Conservation (phyloP, 1,140 invertebrate genomes). For the Drosophila watanabei region DNA sequence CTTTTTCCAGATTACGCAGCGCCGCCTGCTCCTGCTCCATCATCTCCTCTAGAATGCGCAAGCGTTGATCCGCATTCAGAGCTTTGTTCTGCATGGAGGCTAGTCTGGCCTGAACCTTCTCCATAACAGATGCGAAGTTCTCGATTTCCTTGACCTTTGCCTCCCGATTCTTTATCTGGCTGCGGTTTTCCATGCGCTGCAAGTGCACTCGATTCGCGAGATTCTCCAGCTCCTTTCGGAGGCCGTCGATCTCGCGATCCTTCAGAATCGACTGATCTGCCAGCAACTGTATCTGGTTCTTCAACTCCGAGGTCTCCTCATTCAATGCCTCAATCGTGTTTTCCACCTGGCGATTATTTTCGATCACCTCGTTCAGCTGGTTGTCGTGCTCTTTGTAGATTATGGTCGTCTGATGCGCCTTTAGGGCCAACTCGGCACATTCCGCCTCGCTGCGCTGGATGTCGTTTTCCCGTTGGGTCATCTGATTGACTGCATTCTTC, state of each 20-base stretch:
- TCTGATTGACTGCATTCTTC: slow-evolving; percentile 80
- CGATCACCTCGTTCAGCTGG: slow-evolving; percentile 64
- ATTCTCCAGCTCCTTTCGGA: slow-evolving; percentile 75
- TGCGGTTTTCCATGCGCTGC: slow-evolving; percentile 77
- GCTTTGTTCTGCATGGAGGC: slow-evolving; percentile 62
- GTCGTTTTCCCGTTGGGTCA: slow-evolving; percentile 79
- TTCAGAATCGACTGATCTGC: slow-evolving; percentile 58
- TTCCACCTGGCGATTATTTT: slow-evolving; percentile 78
- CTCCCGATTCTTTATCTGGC: slow-evolving; percentile 38
- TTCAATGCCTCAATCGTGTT: slow-evolving; percentile 67
- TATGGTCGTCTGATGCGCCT: slow-evolving; percentile 10
- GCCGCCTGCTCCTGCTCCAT: slow-evolving; percentile 63
- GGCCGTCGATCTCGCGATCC: slow-evolving; percentile 67
- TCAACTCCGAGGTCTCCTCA: slow-evolving; percentile 63
- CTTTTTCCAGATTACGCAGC: slow-evolving; percentile 58
- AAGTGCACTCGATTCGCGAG: slow-evolving; percentile 63
- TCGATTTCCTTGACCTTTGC: slow-evolving; percentile 46
- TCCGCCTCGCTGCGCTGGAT: slow-evolving; percentile 66
- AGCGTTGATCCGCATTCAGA: slow-evolving; percentile 66
- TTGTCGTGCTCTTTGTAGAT: slow-evolving; percentile 50
- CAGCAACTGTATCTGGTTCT: slow-evolving; percentile 65
- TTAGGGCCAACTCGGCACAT: slow-evolving; percentile 29
- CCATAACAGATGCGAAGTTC: slow-evolving; percentile 43
- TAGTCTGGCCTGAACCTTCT: slow-evolving; percentile 56
- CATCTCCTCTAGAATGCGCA: slow-evolving; percentile 80